These are phyloP conservation scores for Menidia beryllina DNA, from an alignment of 2,113 vertebrate genomes.

Conservation along the genomic window DNA sequence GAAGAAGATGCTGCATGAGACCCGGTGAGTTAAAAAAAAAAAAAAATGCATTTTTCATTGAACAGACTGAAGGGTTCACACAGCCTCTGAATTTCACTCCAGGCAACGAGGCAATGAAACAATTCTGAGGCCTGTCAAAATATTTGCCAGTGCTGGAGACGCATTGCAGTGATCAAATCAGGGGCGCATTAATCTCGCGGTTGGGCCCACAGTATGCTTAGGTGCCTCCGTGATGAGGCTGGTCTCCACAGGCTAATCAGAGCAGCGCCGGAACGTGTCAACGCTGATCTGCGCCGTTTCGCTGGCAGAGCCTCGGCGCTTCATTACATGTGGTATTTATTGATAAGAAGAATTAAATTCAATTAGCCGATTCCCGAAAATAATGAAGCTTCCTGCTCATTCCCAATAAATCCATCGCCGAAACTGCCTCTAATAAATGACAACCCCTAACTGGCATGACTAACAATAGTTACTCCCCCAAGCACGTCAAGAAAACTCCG, in stretches of 20 bases:
- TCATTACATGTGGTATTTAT: slow-evolving; percentile 67
- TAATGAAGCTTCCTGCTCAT: slow-evolving; percentile 62
- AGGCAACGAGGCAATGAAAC: slow-evolving; percentile 46
- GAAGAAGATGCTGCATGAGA: slow-evolving; percentile 12
- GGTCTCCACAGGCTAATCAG: slow-evolving; percentile 25
- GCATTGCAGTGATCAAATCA: slow-evolving; percentile 31
- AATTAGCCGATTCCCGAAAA: slow-evolving; percentile 64
- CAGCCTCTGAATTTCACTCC: slow-evolving; percentile 38
- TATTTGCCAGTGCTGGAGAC: slow-evolving; percentile 37
- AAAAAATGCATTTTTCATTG: slow-evolving; percentile 50
- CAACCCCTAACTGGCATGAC: slow-evolving; percentile 48
- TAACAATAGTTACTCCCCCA: slow-evolving; percentile 29
- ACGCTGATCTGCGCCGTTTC: slow-evolving; percentile 59
- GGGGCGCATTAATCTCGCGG: slow-evolving; percentile 20
- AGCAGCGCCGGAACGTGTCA: slow-evolving; percentile 53
- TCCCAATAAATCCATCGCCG: slow-evolving; percentile 58
- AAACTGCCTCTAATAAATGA: slow-evolving; percentile 57
- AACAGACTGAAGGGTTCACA: slow-evolving; percentile 42
- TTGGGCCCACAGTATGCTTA: slow-evolving; percentile 20
- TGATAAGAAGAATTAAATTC: slow-evolving; percentile 62
- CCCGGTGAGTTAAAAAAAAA: slow-evolving; percentile 49
- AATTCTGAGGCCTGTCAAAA: slow-evolving; percentile 39
- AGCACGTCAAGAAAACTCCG: slow-evolving; percentile 20
- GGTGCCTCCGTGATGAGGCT: slow-evolving; percentile 17
- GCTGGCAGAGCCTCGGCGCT: slow-evolving; percentile 48